Evolutionary conservation across 2,888 invertebrate species (phyloP).

Genomic region (Dorcus hopei): DNA sequence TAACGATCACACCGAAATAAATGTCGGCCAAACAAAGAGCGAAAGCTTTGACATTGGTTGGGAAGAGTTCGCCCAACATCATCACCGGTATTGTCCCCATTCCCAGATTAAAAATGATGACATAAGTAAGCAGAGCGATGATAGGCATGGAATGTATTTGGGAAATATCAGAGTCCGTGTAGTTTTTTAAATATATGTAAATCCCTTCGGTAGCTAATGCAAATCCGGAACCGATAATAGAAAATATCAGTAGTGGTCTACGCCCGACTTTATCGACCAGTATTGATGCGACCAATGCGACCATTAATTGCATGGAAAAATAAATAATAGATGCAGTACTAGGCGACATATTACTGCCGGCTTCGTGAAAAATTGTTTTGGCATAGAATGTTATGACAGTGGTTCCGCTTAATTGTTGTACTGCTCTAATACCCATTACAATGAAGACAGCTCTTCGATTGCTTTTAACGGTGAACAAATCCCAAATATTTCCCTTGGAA

Average conservation of each 20-base stretch:
- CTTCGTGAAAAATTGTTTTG: constrained; percentile 51
- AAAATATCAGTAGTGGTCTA: constrained; percentile 53
- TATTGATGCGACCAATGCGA: constrained; percentile 56
- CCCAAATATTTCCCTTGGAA: constrained; percentile 55
- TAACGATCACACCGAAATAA: constrained; percentile 51
- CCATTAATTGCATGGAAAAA: constrained; percentile 55
- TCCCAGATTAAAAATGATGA: constrained; percentile 53
- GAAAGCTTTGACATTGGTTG: constrained; percentile 55
- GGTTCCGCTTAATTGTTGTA: constrained; percentile 59
- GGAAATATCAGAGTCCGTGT: constrained; percentile 35
- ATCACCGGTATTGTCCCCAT: constrained; percentile 54
- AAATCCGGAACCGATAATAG: constrained; percentile 48
- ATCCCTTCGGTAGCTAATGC: constrained; percentile 46
- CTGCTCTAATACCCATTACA: constrained; percentile 56
- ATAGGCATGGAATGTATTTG: constrained; percentile 28
- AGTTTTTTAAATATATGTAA: constrained; percentile 49
- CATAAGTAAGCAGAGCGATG: constrained; percentile 49
- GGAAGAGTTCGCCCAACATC: constrained; percentile 55
- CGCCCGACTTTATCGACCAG: constrained; percentile 59
- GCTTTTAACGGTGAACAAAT: constrained; percentile 55
- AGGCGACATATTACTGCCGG: constrained; percentile 46
- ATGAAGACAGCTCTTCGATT: constrained; percentile 64
- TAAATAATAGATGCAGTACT: constrained; percentile 38
- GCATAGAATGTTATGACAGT: constrained; percentile 63
- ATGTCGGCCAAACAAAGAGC: constrained; percentile 56